phyloP scores from a whole-genome alignment of 1,140 invertebrate genomes.

The Drosophila sturtevanti region DNA sequence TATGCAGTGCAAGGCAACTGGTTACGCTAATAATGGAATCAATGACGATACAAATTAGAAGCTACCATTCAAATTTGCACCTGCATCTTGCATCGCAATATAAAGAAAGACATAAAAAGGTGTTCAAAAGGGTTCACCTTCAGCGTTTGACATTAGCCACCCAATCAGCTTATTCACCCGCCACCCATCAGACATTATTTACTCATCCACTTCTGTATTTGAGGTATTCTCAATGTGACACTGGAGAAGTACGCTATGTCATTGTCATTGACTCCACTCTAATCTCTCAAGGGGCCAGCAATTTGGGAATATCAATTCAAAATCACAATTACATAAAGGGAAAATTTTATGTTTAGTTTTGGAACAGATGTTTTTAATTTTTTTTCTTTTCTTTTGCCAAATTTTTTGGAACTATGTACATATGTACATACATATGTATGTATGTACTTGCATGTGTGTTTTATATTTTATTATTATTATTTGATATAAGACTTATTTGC shows the following conservation, averaged over 20 bases:
- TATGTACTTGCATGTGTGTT: no score
- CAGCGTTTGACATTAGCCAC: background rate
- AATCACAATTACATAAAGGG: background rate
- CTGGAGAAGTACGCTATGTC: background rate
- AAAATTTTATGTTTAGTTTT: conserved; percentile 4
- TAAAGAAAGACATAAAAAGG: background rate
- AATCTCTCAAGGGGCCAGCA: conserved; percentile 17
- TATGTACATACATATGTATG: no score
- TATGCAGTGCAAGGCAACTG: conserved; percentile 55
- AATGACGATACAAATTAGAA: conserved; percentile 32
- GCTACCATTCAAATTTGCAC: background rate
- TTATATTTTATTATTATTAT: conserved; percentile 7
- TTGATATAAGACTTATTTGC: conserved; percentile 46
- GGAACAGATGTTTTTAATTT: conserved; percentile 39
- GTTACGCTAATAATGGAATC: conserved; percentile 32
- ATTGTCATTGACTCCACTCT: background rate
- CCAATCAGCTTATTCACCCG: background rate
- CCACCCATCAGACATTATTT: background rate
- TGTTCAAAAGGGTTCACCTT: conserved; percentile 10
- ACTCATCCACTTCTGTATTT: conserved; percentile 14
- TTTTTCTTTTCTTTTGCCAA: conserved; percentile 15
- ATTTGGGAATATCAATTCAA: background rate
- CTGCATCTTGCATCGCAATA: background rate
- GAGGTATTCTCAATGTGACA: conserved; percentile 21
- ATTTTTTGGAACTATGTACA: background rate